phyloP scores from a whole-genome alignment of 2,888 invertebrate genomes.

The Vesta saturnalis region DNA sequence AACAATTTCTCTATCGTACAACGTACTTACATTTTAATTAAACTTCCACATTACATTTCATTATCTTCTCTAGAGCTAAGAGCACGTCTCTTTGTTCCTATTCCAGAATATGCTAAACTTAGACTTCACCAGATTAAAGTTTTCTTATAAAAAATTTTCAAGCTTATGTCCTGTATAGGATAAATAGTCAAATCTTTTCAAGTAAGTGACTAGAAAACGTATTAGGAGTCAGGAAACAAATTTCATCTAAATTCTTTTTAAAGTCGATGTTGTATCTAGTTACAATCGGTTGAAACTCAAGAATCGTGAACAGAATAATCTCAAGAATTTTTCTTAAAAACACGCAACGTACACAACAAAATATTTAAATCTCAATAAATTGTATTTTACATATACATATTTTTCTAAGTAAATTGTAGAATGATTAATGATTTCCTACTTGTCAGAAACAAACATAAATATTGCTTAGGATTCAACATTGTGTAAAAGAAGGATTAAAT shows the following conservation, averaged over 20 bases:
- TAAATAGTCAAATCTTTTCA: background rate
- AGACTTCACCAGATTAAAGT: no score
- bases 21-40: background rate
- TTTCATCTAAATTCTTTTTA: background rate
- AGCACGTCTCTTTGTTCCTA: no score
- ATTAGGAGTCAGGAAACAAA: background rate
- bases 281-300: background rate
- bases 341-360: no score
- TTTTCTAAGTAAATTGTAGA: no score
- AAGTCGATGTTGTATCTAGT: background rate
- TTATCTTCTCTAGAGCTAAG: no score
- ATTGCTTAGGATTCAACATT: background rate
- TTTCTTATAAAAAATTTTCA: no score
- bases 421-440: background rate
- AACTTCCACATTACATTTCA: background rate
- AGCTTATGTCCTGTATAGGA: background rate
- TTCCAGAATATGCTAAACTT: no score
- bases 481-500: background rate
- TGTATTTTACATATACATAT: no score
- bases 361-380: background rate
- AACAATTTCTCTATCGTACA: conserved; percentile 1
- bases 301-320: background rate
- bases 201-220: background rate
- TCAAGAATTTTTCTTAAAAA: no score
- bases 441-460: background rate